Evolutionary conservation across 2,797 vertebrate genomes (phyloP).

Genomic region (Myotis planiceps): DNA sequence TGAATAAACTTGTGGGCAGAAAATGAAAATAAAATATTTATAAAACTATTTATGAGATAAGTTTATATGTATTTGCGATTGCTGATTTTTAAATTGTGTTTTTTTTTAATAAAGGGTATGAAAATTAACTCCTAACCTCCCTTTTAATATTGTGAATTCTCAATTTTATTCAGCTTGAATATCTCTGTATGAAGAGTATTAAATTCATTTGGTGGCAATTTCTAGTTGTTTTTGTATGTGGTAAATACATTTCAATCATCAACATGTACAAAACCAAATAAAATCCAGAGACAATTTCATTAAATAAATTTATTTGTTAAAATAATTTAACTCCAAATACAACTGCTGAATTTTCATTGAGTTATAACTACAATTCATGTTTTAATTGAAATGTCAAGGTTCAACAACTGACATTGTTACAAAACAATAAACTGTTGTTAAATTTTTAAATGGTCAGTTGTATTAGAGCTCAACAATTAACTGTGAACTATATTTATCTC

Average conservation of each 20-base stretch:
- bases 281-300: constrained; percentile 84
- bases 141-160: background rate
- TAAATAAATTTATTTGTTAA: constrained; percentile 94
- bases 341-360: constrained; percentile 91
- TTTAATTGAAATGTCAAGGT: constrained; percentile 88
- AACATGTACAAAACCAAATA: background rate
- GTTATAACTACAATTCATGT: constrained; percentile 89
- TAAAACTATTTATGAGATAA: background rate
- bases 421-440: constrained; percentile 87
- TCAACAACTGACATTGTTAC: constrained; percentile 89
- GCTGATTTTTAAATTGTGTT: background rate
- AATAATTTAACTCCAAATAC: constrained; percentile 93
- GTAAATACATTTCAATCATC: background rate
- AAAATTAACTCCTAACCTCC: background rate
- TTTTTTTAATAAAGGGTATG: constrained; percentile 23
- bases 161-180: background rate
- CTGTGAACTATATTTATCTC: constrained; percentile 85
- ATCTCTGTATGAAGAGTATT: background rate
- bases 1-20: background rate
- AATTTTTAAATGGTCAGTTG: constrained; percentile 87
- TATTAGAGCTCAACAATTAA: constrained; percentile 87
- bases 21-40: background rate
- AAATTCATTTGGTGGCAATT: background rate
- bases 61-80: background rate
- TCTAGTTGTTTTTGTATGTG: background rate